Percentiles rank a stretch among this genome's conserved stretches.
phyloP scores from a whole-genome alignment of 2,888 invertebrate genomes.

The Acrocera orbiculus region DNA sequence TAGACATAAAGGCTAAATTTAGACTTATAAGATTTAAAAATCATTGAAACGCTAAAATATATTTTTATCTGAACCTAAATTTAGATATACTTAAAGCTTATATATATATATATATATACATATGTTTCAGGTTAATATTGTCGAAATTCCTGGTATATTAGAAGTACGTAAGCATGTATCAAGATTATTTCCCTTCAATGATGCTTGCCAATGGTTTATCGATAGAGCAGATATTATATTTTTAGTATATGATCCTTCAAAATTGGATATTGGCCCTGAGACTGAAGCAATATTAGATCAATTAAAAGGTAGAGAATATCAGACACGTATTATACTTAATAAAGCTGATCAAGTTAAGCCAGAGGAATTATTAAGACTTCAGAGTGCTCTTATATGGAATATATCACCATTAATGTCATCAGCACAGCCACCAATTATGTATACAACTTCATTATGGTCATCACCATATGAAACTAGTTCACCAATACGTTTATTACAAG shows the following conservation, averaged over 20 bases:
- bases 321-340: slow-evolving; percentile 83
- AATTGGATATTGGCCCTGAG: slow-evolving; percentile 87
- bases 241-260: slow-evolving; percentile 86
- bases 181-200: slow-evolving; percentile 84
- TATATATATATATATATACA: no score
- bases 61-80: no score
- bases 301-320: slow-evolving; percentile 82
- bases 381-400: slow-evolving; percentile 89
- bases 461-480: slow-evolving; percentile 67
- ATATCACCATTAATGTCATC: slow-evolving; percentile 93
- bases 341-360: slow-evolving; percentile 87
- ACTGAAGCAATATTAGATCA: slow-evolving; percentile 89
- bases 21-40: not conserved
- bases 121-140: slow-evolving; percentile 88
- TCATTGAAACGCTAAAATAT: no score
- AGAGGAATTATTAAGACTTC: slow-evolving; percentile 82
- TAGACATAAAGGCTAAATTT: not conserved
- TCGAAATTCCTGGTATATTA: slow-evolving; percentile 89
- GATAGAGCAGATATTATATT: slow-evolving; percentile 91
- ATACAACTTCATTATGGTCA: slow-evolving; percentile 77
- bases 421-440: slow-evolving; percentile 83
- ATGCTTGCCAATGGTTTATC: slow-evolving; percentile 94
- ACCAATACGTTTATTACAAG: slow-evolving; percentile 61
- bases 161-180: slow-evolving; percentile 89
- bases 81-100: no score